Percentiles rank a stretch among this genome's conserved stretches.
These are phyloP conservation scores for Gymnocephalus cernua DNA, from an alignment of 2,113 vertebrate species.

Conservation along the genomic window DNA sequence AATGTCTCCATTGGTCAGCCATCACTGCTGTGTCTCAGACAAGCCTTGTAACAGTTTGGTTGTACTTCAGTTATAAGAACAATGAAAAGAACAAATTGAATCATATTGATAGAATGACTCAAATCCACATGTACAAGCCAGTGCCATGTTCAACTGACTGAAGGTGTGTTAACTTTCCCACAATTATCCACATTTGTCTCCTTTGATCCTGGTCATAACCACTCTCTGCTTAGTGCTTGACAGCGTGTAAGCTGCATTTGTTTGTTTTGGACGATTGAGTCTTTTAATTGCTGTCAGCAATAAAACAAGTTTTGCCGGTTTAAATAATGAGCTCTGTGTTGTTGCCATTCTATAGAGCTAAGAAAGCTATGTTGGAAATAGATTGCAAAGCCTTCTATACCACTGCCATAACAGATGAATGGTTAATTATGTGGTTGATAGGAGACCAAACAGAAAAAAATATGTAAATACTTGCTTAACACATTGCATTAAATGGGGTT, in stretches of 20 bases:
- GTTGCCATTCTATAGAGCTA: not conserved
- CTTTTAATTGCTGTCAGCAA: conserved; percentile 43
- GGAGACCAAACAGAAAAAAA: not conserved
- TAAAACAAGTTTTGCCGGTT: conserved; percentile 35
- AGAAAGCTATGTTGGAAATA: not conserved
- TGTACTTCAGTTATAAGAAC: conserved; percentile 4
- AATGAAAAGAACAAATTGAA: not conserved
- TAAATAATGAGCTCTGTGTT: not conserved
- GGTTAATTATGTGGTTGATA: not conserved
- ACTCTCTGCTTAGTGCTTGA: not conserved
- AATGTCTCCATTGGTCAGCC: conserved; percentile 67
- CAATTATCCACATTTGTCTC: conserved; percentile 7
- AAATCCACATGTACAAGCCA: not conserved
- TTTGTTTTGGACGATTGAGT: conserved; percentile 9
- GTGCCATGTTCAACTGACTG: not conserved
- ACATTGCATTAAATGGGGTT: not conserved
- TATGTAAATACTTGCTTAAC: not conserved
- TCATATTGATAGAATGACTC: conserved; percentile 2
- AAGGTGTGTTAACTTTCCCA: conserved; percentile 33
- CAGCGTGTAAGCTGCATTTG: not conserved
- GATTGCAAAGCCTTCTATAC: not conserved
- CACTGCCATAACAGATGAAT: not conserved
- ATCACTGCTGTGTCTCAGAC: not conserved
- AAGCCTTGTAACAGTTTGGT: conserved; percentile 9
- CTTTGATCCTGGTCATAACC: conserved; percentile 20